Evolutionary conservation across 2,888 invertebrate species (phyloP).

Genomic region (Dolichopus griseipennis): DNA sequence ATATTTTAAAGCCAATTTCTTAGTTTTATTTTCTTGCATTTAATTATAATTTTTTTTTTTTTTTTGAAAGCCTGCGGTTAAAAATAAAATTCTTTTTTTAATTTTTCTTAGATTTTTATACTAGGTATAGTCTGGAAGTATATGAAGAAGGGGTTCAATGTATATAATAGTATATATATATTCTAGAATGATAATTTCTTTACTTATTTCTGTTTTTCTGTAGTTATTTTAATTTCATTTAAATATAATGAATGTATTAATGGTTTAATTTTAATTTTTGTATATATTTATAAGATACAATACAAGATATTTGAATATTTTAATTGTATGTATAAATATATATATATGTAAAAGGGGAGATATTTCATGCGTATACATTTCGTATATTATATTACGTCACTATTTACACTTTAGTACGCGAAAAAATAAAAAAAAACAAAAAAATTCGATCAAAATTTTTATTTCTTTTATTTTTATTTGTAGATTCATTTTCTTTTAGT

Average conservation of each 20-base stretch:
- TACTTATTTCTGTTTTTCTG: too few relatives aligned
- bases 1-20: background rate
- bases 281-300: too few relatives aligned
- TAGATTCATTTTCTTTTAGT: background rate
- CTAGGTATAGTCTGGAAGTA: background rate
- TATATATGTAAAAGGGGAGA: too few relatives aligned
- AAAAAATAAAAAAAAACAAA: too few relatives aligned
- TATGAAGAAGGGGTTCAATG: too few relatives aligned
- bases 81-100: background rate
- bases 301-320: too few relatives aligned
- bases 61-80: background rate
- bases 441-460: background rate
- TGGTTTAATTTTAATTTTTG: background rate
- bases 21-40: background rate
- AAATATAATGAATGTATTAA: background rate
- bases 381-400: background rate
- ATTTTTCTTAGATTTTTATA: background rate
- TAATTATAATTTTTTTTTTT: background rate
- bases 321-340: too few relatives aligned
- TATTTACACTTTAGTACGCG: background rate
- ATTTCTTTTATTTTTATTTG: background rate
- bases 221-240: too few relatives aligned
- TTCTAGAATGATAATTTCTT: background rate
- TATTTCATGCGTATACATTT: too few relatives aligned
- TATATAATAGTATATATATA: too few relatives aligned